phyloP scores from a whole-genome alignment of 2,888 invertebrate species.

The Sarcophaga caerulescens region DNA sequence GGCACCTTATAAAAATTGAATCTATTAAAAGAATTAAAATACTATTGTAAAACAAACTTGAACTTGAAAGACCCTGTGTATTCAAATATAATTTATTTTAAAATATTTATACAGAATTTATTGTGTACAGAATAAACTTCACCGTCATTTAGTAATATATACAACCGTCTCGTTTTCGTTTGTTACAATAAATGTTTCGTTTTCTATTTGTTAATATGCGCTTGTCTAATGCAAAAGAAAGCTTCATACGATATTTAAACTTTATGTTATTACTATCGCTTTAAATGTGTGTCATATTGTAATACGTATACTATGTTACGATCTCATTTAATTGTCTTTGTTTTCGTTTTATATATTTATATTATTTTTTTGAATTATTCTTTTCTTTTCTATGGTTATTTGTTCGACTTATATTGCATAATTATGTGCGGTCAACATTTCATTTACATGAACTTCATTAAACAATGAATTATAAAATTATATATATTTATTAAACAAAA shows the following conservation, averaged over 20 bases:
- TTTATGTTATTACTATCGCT: slow-evolving; percentile 56
- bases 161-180: too few species aligned
- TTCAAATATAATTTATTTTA: too few species aligned
- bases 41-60: too few species aligned
- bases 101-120: too few species aligned
- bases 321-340: slow-evolving; percentile 61
- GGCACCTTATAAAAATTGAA: too few species aligned
- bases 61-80: too few species aligned
- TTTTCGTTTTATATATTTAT: slow-evolving; percentile 35
- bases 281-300: slow-evolving; percentile 35
- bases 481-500: slow-evolving; percentile 66
- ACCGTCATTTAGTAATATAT: too few species aligned
- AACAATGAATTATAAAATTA: slow-evolving; percentile 51
- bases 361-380: slow-evolving; percentile 68
- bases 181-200: background rate
- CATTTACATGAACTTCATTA: slow-evolving; percentile 67
- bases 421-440: slow-evolving; percentile 65
- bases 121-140: too few species aligned
- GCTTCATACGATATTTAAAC: slow-evolving; percentile 35
- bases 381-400: slow-evolving; percentile 70
- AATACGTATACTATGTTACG: slow-evolving; percentile 6
- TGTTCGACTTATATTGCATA: slow-evolving; percentile 69
- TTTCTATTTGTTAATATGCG: slow-evolving; percentile 11
- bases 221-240: slow-evolving; percentile 37
- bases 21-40: too few species aligned